Percentiles rank a stretch among this genome's conserved stretches.
Conservation (phyloP, 2,888 invertebrate genomes). For the Caenorhabditis sp. region DNA sequence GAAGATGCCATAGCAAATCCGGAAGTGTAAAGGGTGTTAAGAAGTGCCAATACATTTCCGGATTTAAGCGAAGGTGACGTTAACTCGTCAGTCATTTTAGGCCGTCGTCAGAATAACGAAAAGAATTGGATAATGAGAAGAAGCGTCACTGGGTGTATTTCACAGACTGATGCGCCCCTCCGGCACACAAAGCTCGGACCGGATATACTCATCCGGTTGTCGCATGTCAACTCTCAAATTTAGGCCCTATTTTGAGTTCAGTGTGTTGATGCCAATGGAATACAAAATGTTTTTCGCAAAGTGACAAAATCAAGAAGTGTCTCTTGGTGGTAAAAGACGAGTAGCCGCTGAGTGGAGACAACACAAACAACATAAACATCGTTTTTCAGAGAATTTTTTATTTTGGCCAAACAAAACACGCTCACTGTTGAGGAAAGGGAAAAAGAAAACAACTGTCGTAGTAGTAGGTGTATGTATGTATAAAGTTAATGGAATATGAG, state of each 20-base stretch:
- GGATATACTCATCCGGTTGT: conserved; percentile 65
- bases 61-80: conserved; percentile 61
- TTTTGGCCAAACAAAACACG: conserved; percentile 9
- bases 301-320: conserved; percentile 46
- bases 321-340: conserved; percentile 18
- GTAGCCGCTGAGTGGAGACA: conserved; percentile 34
- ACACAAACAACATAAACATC: conserved; percentile 20
- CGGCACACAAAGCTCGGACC: conserved; percentile 44
- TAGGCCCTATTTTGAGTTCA: conserved; percentile 56
- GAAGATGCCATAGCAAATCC: conserved; percentile 80
- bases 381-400: conserved; percentile 43
- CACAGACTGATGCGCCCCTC: conserved; percentile 11
- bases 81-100: conserved; percentile 58
- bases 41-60: conserved; percentile 78
- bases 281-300: conserved; percentile 52
- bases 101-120: conserved; percentile 44
- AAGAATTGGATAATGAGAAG: conserved; percentile 53
- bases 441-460: conserved; percentile 40
- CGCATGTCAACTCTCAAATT: conserved; percentile 63
- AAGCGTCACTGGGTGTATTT: conserved; percentile 3
- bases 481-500: conserved; percentile 16
- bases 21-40: conserved; percentile 81
- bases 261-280: conserved; percentile 40
- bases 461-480: conserved; percentile 36
- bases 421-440: conserved; percentile 12